Percentiles rank a stretch among this genome's conserved stretches.
Evolutionary conservation across 64 coral and sea anemone species (phyloP).

Genomic region (Dendronephthya gigantea): DNA sequence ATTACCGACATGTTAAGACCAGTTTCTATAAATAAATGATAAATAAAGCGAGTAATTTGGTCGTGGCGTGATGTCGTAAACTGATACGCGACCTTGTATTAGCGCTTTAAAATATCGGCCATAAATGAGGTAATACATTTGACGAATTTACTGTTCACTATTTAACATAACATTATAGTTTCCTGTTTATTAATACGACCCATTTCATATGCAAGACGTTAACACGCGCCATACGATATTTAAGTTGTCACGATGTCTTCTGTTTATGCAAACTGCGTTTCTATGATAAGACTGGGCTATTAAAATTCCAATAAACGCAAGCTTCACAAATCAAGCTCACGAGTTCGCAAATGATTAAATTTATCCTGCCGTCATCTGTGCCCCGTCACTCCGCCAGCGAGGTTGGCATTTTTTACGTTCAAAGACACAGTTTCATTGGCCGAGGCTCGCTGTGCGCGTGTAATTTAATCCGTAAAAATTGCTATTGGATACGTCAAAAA

Average conservation of each 20-base stretch:
- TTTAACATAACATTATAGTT: no score
- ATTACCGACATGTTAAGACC: no score
- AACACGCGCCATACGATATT: background rate
- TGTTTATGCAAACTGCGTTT: background rate
- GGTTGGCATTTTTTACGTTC: background rate
- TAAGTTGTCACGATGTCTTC: background rate
- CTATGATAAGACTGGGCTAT: background rate
- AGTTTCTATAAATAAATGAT: no score
- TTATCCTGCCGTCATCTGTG: no score
- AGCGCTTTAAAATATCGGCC: no score
- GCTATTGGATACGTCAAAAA: background rate
- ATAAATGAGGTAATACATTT: no score
- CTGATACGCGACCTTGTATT: no score
- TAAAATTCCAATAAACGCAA: background rate
- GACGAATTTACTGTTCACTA: no score
- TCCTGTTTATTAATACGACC: no score
- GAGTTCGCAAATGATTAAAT: background rate
- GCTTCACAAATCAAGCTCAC: background rate
- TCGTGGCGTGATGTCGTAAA: no score
- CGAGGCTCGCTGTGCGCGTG: background rate
- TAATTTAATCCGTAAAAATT: background rate
- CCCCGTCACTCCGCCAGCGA: background rate
- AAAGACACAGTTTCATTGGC: background rate
- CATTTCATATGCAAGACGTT: no score
- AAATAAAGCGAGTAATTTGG: no score